These are phyloP conservation scores for Streblospio benedicti DNA, from an alignment of 1,140 invertebrate species.

Conservation along the genomic window DNA sequence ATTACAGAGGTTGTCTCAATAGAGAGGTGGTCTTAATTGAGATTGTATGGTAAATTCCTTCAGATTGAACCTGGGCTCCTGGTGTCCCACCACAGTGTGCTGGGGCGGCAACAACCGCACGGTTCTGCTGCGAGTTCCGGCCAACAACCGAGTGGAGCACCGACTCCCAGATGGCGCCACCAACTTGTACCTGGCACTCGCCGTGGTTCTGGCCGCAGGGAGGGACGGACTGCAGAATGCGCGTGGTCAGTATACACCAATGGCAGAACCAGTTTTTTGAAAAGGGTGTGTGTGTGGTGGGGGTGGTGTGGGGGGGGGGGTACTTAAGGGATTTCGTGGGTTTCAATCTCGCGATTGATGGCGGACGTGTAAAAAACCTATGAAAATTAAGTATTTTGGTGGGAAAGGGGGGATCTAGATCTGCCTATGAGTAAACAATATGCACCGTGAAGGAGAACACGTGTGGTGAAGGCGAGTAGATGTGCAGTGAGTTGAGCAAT, in stretches of 20 bases:
- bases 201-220: slow-evolving; percentile 16
- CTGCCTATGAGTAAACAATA: not conserved
- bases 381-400: too few relatives aligned
- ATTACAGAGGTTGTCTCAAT: too few relatives aligned
- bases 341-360: too few relatives aligned
- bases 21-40: too few relatives aligned
- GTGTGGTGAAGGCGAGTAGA: too few relatives aligned
- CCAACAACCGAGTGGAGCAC: slow-evolving; percentile 21
- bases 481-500: too few relatives aligned
- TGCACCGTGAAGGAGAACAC: too few relatives aligned
- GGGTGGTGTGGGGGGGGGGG: not conserved
- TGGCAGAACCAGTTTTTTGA: not conserved
- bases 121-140: slow-evolving; percentile 3
- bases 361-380: too few relatives aligned
- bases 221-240: slow-evolving; percentile 12
- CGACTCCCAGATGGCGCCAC: slow-evolving; percentile 12
- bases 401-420: not conserved
- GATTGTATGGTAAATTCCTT: too few relatives aligned
- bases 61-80: slow-evolving; percentile 18
- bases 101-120: slow-evolving; percentile 25
- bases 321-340: too few relatives aligned
- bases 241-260: slow-evolving; percentile 7
- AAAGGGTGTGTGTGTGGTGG: not conserved
- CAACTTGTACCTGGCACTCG: slow-evolving; percentile 14
- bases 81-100: slow-evolving; percentile 32